Evolutionary conservation across 2,113 vertebrate genomes (phyloP), one percentile per base, ranked within the genome.

Genomic region (Sialia sialis): DNA sequence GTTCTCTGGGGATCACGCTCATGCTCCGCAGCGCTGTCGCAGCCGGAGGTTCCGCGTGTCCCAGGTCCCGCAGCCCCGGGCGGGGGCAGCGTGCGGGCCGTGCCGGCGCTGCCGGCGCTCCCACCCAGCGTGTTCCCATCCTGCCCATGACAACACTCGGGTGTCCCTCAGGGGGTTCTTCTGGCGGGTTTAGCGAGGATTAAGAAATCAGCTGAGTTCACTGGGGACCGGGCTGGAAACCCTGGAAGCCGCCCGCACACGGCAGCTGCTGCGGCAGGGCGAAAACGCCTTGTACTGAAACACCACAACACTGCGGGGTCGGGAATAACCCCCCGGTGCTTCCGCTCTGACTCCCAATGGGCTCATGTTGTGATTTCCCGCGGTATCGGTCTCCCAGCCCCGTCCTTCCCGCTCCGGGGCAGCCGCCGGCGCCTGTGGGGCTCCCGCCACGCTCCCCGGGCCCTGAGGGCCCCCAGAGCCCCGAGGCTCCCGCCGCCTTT

Each of bases 81-180:
- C 38, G n/a, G 54, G 27, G 5, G 2, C 62, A 21, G 13, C 51
- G 43, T 26, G 72, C 67, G 67, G 58, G 68, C 2, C 56, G 38
- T 17, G 67, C 52, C 13, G 36, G 39, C 49, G 25, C 49, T 26
- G 16, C 41, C 32, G 22, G 39, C 22, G 44, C 44, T 60, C n/a
- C 48, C 67, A 5, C 7, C 48, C 68, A 1, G 39, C 58, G 22
- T 1, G 23, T 8, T 34, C 34, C 0, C 5, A 38, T 5, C 32
- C 55, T 4, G 34, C 7, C 1, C 30, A 8, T 0, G 26, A 20
- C 8, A 44, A 11, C 56, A 7, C 46, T 2, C 0, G 55, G 46
- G 46, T 32, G 21, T 6, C 22, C 26, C 16, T 9, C 8, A 39
- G 80, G 68, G 48, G 22, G 0, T 29, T 25, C 60, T 13, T 13